Evolutionary conservation across 2,888 invertebrate species (phyloP).

Genomic region (Ommatoiulus sabulosus): DNA sequence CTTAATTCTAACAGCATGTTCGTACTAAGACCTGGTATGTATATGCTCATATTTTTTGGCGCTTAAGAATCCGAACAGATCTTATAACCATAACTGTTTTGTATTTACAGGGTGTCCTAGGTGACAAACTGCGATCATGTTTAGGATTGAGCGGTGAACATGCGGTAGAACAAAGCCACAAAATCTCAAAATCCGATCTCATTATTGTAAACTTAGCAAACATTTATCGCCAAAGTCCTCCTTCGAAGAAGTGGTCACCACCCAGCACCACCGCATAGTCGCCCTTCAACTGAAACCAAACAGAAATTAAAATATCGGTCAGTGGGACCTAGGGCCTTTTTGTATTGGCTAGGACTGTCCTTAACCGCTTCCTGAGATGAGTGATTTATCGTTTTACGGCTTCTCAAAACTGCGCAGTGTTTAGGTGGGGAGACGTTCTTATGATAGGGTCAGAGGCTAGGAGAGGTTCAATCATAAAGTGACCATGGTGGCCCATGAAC

Average conservation of each 20-base stretch:
- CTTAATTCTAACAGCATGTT: no score
- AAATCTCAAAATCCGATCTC: background rate
- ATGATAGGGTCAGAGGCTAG: slow-evolving; percentile 1
- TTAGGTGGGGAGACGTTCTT: background rate
- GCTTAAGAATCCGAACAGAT: no score
- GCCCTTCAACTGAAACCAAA: background rate
- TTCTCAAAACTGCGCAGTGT: background rate
- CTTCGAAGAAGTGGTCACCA: background rate
- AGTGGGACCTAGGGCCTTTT: background rate
- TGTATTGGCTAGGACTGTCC: background rate
- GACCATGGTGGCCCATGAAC: background rate
- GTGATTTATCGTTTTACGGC: slow-evolving; percentile 31
- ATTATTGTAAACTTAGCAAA: slow-evolving; percentile 11
- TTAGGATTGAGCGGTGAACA: background rate
- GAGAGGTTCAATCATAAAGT: slow-evolving; percentile 23
- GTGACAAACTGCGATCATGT: background rate
- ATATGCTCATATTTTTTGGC: no score
- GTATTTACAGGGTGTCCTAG: background rate
- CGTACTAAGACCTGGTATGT: no score
- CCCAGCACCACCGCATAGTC: background rate
- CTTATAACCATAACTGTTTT: no score
- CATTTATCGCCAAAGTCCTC: background rate
- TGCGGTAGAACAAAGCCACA: background rate
- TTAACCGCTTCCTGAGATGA: background rate
- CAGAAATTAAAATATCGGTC: slow-evolving; percentile 21